Percentiles rank a stretch among this genome's conserved stretches.
Conservation (phyloP, 2,113 vertebrate genomes). For the Hippoglossus stenolepis region DNA sequence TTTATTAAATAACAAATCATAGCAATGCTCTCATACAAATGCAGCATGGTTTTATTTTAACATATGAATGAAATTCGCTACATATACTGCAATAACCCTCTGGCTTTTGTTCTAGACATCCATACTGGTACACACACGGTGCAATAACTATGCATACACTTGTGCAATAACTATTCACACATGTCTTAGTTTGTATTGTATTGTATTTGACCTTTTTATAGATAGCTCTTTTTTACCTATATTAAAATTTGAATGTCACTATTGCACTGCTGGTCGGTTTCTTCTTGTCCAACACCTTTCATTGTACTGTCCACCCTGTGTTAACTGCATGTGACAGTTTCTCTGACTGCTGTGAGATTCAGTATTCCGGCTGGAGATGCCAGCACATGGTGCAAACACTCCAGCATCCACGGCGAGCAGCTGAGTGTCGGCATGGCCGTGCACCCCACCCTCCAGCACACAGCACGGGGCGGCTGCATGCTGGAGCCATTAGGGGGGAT, state of each 20-base stretch:
- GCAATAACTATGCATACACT: too few species aligned
- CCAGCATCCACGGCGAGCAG: constrained; percentile 5
- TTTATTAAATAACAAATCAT: neutral
- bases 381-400: constrained; percentile 54
- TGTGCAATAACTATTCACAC: too few species aligned
- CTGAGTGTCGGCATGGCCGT: constrained; percentile 3
- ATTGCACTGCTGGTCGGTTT: neutral
- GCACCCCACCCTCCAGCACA: constrained; percentile 44
- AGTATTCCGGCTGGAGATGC: constrained; percentile 26
- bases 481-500: neutral
- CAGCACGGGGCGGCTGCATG: neutral
- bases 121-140: too few species aligned
- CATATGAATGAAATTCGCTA: neutral
- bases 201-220: too few species aligned
- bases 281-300: neutral
- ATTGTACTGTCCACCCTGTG: too few species aligned
- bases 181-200: neutral
- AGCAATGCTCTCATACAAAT: neutral
- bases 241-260: too few species aligned
- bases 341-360: constrained; percentile 9
- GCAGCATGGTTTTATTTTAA: neutral
- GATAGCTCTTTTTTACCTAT: too few species aligned
- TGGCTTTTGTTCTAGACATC: neutral
- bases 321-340: too few species aligned
- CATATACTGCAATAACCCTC: too few species aligned